Evolutionary conservation across 2,888 invertebrate species (phyloP), one percentile per base, ranked within the genome.

Genomic region (Norana najaformis): DNA sequence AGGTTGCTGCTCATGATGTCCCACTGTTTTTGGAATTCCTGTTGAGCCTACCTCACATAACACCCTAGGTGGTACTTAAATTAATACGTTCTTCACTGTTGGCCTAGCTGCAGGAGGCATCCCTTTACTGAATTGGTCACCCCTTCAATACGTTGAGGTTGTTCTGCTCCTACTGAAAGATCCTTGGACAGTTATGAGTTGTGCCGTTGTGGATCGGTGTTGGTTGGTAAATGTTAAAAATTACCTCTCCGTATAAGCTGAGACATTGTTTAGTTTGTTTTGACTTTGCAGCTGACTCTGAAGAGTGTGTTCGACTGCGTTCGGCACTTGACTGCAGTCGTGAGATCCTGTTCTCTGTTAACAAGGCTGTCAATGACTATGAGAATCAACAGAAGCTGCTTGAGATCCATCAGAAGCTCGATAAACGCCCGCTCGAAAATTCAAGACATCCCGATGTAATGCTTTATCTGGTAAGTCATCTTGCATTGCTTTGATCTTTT

Each of bases 351-450:
- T 97, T 96, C 93, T 96, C 96, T 93, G 98, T 96, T 30, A 97
- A 98, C 95, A 96, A 97, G 94, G 97, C 97, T 35, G 97, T 98
- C 37, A 96, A 97, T 93, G 96, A 97, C 93, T 97, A 97, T 89
- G 97, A 97, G 95, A 97, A 97, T 95, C 96, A 96, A 91, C 96
- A 97, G 93, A 96, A 97, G 93, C 95, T 97, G 90, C 96, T 96
- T 91, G 97, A 97, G 92, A 96, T 97, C 93, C 97, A 97, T 95
- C 93, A 93, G 89, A 93, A 94, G 83, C 92, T 95, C 90, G 95
- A 95, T 92, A 95, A 94, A 90, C 93, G 94, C 88, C 93, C 93
- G 41, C 93, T 94, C 69, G 95, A 95, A 90, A 93, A 93, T 92
- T 94, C 93, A 83, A 91, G 85, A 34, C 92, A 93, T 90, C 92